Conservation (phyloP, 2,797 vertebrate species). For the Graptemys geographica region DNA sequence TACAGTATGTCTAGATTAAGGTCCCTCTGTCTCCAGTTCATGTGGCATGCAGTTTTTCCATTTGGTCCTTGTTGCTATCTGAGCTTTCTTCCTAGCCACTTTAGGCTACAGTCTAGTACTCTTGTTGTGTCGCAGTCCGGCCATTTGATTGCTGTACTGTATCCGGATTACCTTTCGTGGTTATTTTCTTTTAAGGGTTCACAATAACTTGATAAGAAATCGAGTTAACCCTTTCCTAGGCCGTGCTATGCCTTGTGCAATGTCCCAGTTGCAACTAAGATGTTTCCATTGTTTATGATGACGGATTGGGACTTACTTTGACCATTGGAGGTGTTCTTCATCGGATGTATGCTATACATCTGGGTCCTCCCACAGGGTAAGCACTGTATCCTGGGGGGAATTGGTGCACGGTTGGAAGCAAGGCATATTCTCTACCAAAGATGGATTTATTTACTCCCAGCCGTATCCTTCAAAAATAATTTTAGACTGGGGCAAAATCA, state of each 20-base stretch:
- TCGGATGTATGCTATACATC: background rate
- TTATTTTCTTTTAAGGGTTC: accelerated
- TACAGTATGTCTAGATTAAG: accelerated
- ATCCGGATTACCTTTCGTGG: accelerated
- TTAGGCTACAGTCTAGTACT: background rate
- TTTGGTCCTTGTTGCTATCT: background rate
- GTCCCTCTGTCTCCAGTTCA: background rate
- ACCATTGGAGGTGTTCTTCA: accelerated
- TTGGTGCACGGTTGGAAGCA: accelerated
- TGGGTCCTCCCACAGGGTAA: background rate
- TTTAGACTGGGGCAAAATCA: accelerated
- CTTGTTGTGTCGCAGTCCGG: background rate
- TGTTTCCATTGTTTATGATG: accelerated
- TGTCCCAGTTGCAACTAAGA: accelerated
- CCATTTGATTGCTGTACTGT: accelerated
- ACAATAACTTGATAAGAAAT: accelerated
- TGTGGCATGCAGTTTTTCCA: background rate
- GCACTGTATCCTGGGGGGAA: background rate
- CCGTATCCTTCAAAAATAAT: background rate
- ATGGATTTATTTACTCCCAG: background rate
- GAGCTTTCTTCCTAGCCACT: background rate
- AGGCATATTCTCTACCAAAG: background rate
- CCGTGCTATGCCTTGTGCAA: accelerated
- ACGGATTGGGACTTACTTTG: background rate
- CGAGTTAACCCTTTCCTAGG: background rate